Conservation (phyloP, 2,888 invertebrate species). For the Hirtodrosophila trivittata region DNA sequence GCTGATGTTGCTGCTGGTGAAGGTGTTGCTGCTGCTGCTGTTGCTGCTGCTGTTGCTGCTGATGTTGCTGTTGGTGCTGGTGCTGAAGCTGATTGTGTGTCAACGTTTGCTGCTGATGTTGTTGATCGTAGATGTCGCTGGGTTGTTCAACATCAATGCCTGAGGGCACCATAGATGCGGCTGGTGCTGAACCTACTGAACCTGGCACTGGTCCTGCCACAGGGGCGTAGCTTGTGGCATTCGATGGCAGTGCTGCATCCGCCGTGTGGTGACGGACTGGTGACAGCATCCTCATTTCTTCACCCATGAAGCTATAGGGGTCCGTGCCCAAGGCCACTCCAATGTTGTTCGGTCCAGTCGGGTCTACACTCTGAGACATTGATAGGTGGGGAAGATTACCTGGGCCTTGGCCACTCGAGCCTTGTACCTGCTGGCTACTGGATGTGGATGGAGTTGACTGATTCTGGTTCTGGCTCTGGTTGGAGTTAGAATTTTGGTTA, state of each 20-base stretch:
- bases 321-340: constrained; percentile 82
- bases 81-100: too few relatives aligned
- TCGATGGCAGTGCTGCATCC: constrained; percentile 16
- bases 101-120: too few relatives aligned
- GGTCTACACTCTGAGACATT: constrained; percentile 21
- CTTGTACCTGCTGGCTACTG: constrained; percentile 22
- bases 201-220: constrained; percentile 16
- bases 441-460: constrained; percentile 23
- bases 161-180: constrained; percentile 7
- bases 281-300: constrained; percentile 85
- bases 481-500: constrained; percentile 37
- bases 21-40: constrained; percentile 36
- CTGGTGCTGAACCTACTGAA: constrained; percentile 5
- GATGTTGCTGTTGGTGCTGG: constrained; percentile 8
- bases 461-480: constrained; percentile 34
- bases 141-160: constrained; percentile 9
- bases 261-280: constrained; percentile 28
- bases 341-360: constrained; percentile 20
- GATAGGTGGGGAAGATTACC: constrained; percentile 15
- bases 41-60: constrained; percentile 10
- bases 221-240: constrained; percentile 28
- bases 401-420: constrained; percentile 2
- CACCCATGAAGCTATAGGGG: constrained; percentile 94
- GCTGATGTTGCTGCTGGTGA: constrained; percentile 14
- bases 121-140: constrained; percentile 9